A percentile compares a stretch with the other conserved stretches of the same genome.
phyloP scores from a whole-genome alignment of 2,797 vertebrate genomes.

The Rousettus madagascariensis region DNA sequence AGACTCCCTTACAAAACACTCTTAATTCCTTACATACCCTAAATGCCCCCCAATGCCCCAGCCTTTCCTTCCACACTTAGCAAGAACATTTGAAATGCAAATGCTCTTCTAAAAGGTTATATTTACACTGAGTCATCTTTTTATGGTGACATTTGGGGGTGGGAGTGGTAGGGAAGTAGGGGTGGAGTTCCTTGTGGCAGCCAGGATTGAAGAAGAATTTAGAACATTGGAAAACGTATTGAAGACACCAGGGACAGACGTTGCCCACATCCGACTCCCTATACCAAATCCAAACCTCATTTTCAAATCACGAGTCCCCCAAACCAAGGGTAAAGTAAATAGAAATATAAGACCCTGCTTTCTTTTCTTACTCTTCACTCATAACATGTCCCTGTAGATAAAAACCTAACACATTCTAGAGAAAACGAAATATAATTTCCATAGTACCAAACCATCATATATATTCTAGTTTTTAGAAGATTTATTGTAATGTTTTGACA shows the following conservation, averaged over 20 bases:
- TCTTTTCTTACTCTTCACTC: neutral
- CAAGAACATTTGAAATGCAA: neutral
- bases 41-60: neutral
- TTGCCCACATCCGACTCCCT: neutral
- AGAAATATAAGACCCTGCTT: neutral
- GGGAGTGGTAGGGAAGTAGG: neutral
- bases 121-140: neutral
- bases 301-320: neutral
- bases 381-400: neutral
- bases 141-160: neutral
- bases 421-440: neutral
- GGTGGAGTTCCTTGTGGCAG: neutral
- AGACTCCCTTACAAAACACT: neutral
- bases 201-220: neutral
- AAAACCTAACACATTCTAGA: conserved; percentile 8
- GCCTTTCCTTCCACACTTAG: neutral
- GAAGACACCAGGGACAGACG: neutral
- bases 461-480: conserved; percentile 42
- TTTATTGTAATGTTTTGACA: neutral
- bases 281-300: neutral
- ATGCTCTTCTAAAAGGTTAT: neutral
- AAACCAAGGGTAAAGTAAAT: neutral
- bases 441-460: neutral
- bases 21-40: neutral
- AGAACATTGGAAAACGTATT: neutral